Conservation (phyloP, 2,797 vertebrate species). For the Intellagama lesueurii region DNA sequence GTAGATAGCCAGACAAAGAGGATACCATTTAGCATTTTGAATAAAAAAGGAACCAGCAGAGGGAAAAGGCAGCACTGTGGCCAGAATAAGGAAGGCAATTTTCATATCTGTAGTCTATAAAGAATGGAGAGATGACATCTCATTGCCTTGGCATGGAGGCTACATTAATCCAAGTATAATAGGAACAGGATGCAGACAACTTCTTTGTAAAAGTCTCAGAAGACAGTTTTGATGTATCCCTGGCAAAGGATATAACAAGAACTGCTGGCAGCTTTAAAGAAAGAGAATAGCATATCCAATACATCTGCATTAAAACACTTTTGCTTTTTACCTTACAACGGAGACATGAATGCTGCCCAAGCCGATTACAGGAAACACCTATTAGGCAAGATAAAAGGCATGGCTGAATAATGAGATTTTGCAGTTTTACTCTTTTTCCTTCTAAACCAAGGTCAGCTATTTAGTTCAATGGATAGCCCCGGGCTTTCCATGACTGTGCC, state of each 20-base stretch:
- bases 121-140: slow-evolving; percentile 16
- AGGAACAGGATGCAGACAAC: slow-evolving; percentile 33
- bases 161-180: slow-evolving; percentile 41
- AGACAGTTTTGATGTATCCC: neutral
- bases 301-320: neutral
- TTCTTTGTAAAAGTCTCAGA: neutral
- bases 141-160: neutral
- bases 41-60: slow-evolving; percentile 14
- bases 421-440: slow-evolving; percentile 15
- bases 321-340: slow-evolving; percentile 91
- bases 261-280: slow-evolving; percentile 8
- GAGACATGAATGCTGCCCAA: slow-evolving; percentile 96
- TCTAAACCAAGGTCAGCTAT: slow-evolving; percentile 28
- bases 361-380: slow-evolving; percentile 96
- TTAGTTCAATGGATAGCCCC: slow-evolving; percentile 21
- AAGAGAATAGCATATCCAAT: neutral
- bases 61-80: neutral
- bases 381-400: slow-evolving; percentile 48
- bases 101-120: neutral
- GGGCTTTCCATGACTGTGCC: slow-evolving; percentile 3
- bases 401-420: slow-evolving; percentile 33
- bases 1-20: slow-evolving; percentile 28
- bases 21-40: slow-evolving; percentile 5
- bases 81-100: neutral
- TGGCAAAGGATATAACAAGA: neutral